Conservation (phyloP, 2,797 vertebrate species). For the Phoeniculus purpureus region DNA sequence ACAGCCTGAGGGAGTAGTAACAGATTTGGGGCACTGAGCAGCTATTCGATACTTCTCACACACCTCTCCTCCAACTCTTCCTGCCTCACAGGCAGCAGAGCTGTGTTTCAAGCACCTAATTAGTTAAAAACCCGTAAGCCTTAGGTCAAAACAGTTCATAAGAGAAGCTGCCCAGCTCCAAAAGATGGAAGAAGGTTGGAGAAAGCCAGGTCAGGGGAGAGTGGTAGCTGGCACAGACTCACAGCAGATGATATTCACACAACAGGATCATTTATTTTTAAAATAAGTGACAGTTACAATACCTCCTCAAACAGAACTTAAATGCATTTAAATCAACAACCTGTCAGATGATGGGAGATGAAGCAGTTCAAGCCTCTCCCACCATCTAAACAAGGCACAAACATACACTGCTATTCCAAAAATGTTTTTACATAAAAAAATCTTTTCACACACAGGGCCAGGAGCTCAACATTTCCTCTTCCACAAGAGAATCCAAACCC, state of each 20-base stretch:
- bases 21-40: background rate
- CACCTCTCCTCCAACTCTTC: background rate
- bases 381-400: background rate
- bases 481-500: background rate
- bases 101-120: background rate
- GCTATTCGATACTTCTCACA: background rate
- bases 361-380: background rate
- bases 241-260: background rate
- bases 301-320: constrained; percentile 16
- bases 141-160: background rate
- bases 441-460: background rate
- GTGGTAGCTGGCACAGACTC: background rate
- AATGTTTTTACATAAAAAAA: background rate
- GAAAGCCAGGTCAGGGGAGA: background rate
- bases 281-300: constrained; percentile 53
- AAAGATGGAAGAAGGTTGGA: background rate
- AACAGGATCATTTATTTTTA: constrained; percentile 69
- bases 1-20: fast-evolving
- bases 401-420: background rate
- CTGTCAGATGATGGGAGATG: background rate
- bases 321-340: background rate
- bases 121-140: background rate
- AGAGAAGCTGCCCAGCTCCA: background rate
- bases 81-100: background rate
- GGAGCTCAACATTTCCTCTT: background rate